Base-by-base conservation (phyloP, 2,888 invertebrate species). In the Hecatera dysodea region DNA sequence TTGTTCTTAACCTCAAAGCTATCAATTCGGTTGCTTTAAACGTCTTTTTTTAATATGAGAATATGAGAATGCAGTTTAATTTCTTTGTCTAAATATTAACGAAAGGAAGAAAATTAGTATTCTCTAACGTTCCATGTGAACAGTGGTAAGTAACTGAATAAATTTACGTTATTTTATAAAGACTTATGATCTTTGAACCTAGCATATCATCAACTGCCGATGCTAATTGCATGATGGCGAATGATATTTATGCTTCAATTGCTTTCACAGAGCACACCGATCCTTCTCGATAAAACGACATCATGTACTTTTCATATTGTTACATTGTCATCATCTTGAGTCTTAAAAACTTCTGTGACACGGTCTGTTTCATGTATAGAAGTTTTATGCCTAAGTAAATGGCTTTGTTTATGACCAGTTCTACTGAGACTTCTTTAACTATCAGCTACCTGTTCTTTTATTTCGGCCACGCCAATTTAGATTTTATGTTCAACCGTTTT, bases 361-460 rank as follows among this genome's bases (percentile, higher is more conserved):
- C 12, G 9, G 12, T 5, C 3, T 27, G 8, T 39, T 33, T 29
- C 3, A 50, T 29, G 15, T 33, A 19, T 29, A 48, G 19, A 15
- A 59, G 39, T 55, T 55, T 56, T 33, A 56, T 56, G 27, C 19
- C 15, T 24, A 44, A 44, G 33, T 52, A 52, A 72, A 57, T 52
- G 24, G 8, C 4, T 39, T 27, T 53, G 52, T 53, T 62, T 63
- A 67, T 17, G 15, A 27, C 42, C 22, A 79, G 4, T 15, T 6
- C 53, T 60, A 36, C 33, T 60, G 59, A 55, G 6, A 75, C 29
- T 48, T 52, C 29, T 74, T 52, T 27, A 29, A 53, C n/a, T 61
- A 56, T 61, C 61, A n/a, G 76, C 78, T 78, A 65, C 81, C 42
- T 27, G 44, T 62, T 48, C 1, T 57, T 80, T 64, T 57, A 68